Evolutionary conservation across 1,140 invertebrate genomes (phyloP).

Genomic region (Conus betulinus): DNA sequence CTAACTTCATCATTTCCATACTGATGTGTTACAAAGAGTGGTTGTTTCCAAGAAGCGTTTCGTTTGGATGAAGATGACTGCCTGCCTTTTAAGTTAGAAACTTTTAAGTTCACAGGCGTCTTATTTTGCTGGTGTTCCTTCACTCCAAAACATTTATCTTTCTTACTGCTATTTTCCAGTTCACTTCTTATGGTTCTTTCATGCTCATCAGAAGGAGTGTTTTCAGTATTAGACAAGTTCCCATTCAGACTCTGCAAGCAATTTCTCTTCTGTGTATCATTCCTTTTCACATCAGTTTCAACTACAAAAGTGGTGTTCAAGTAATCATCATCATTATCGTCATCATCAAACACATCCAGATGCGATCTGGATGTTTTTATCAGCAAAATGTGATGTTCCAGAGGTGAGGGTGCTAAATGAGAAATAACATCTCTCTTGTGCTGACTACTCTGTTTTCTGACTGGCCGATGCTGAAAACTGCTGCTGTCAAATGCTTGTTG

Average conservation of each 20-base stretch:
- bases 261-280: background rate
- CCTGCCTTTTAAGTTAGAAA: background rate
- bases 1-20: background rate
- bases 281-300: background rate
- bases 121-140: background rate
- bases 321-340: background rate
- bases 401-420: no score
- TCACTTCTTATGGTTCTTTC: background rate
- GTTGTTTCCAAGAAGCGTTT: background rate
- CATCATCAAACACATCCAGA: no score
- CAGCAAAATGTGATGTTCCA: background rate
- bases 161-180: background rate
- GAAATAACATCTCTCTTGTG: no score
- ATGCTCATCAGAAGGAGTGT: background rate
- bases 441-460: no score
- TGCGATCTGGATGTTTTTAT: background rate
- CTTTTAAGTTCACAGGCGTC: background rate
- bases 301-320: background rate
- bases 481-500: no score
- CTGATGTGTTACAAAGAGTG: background rate
- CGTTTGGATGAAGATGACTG: background rate
- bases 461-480: no score
- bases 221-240: background rate
- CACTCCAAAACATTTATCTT: background rate
- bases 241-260: background rate